These are phyloP conservation scores for Trichoplusia ni DNA, from an alignment of 1,140 invertebrate genomes.

Conservation along the genomic window DNA sequence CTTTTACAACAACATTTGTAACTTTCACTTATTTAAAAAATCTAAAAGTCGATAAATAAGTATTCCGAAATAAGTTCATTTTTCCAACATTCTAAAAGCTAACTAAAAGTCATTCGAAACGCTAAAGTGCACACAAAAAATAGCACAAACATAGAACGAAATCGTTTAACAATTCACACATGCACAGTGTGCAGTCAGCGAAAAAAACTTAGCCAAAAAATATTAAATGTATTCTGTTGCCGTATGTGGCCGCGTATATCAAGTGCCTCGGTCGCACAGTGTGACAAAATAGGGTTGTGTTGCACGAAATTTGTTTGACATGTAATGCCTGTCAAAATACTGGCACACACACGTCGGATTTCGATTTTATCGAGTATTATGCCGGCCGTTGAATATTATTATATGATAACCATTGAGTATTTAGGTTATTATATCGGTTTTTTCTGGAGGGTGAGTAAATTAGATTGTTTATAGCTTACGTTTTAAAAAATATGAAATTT, in stretches of 20 bases:
- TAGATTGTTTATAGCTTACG: no score
- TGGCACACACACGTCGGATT: constrained; percentile 23
- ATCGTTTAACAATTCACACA: constrained; percentile 23
- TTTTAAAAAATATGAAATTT: no score
- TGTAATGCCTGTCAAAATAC: constrained; percentile 22
- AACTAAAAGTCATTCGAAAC: background rate
- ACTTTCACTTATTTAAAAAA: no score
- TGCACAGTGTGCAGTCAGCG: constrained; percentile 3
- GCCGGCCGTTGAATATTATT: constrained; percentile 11
- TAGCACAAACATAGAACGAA: constrained; percentile 3
- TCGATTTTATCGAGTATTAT: constrained; percentile 24
- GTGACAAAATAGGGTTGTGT: constrained; percentile 17
- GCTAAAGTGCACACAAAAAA: background rate
- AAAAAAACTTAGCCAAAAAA: constrained; percentile 16
- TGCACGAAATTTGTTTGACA: constrained; percentile 11
- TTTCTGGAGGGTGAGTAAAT: background rate
- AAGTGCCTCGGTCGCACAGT: constrained; percentile 6
- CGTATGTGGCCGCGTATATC: constrained; percentile 12
- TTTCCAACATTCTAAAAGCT: background rate
- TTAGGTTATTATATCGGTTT: background rate
- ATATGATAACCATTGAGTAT: constrained; percentile 8
- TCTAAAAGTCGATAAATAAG: no score
- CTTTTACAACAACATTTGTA: no score
- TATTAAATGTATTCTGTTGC: constrained; percentile 18
- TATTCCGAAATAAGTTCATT: no score